Evolutionary conservation across 2,113 vertebrate species (phyloP).

Genomic region (Girardinichthys multiradiatus): DNA sequence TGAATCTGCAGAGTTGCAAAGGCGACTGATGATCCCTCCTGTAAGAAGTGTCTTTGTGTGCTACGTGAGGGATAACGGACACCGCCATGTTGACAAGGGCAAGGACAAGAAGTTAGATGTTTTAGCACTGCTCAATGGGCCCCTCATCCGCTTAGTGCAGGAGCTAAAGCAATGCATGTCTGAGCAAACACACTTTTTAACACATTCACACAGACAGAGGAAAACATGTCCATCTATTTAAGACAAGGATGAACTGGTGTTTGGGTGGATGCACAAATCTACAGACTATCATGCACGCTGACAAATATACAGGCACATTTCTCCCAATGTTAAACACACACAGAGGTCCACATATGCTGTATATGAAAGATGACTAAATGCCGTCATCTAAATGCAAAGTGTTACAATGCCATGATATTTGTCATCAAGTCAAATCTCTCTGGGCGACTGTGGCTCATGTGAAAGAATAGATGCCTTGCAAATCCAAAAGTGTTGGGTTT

Average conservation of each 20-base stretch:
- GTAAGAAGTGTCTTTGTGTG: slow-evolving; percentile 87
- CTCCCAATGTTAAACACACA: background rate
- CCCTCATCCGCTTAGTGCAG: slow-evolving; percentile 63
- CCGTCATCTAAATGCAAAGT: background rate
- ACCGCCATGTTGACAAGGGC: slow-evolving; percentile 91
- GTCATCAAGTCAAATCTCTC: too few relatives aligned
- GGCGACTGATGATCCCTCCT: slow-evolving; percentile 93
- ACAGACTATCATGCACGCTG: background rate
- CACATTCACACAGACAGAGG: background rate
- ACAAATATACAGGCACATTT: background rate
- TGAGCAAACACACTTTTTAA: slow-evolving; percentile 16
- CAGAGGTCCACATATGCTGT: background rate
- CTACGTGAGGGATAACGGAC: slow-evolving; percentile 92
- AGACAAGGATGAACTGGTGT: slow-evolving; percentile 6
- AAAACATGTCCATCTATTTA: slow-evolving; percentile 19
- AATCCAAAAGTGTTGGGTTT: too few relatives aligned
- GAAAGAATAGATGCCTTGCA: too few relatives aligned
- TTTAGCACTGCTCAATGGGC: slow-evolving; percentile 78
- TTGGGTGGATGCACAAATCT: slow-evolving; percentile 26
- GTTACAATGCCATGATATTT: background rate
- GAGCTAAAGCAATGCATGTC: slow-evolving; percentile 36
- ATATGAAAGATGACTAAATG: background rate
- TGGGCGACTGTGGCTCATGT: too few relatives aligned
- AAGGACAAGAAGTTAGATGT: slow-evolving; percentile 83
- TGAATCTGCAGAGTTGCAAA: slow-evolving; percentile 98